Base-by-base conservation (phyloP, 1,140 invertebrate genomes). In the Potamilus streckersoni region DNA sequence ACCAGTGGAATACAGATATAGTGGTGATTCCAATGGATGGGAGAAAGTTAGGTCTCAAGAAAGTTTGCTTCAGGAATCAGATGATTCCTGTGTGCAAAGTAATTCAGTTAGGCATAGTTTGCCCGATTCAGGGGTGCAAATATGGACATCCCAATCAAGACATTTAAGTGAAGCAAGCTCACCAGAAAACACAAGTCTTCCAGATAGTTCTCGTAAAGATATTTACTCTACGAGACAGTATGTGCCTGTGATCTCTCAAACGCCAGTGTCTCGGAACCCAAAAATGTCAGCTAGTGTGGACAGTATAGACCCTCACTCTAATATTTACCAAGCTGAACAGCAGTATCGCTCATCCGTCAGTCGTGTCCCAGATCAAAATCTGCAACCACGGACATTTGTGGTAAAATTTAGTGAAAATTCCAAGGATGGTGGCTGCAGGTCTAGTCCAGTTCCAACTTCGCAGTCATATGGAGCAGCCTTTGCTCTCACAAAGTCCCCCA, bases 381-480 rank as follows among this genome's bases (percentile, higher is more conserved):
- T 80, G 67, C 78, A 80, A 66, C 77, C 73, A 23, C 70, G 82
- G 23, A 81, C 82, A 15, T 83, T 83, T 80, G 81, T 81, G 69
- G 78, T 83, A 58, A 83, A 80, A 78, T 81, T 83, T 16, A 75
- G 75, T 20, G 78, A 78, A 56, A 71, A 62, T 13, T 68, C 61
- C 20, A 69, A 74, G 69, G 80, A 82, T 31, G 72, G 79, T 16
- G 79, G 79, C 27, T 72, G 49, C 56, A 73, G 65, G 55, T 71
- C 75, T 20, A 76, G 60, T 71, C 19, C 69, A 23, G 58, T 8
- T 23, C 73, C 71, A 2, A 15, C 76, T 15, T 58, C 67, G 15
- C 38, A 79, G 67, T 72, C 78, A 71, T 87, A 82, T 71, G 86
- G 86, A 12, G 82, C 83, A 63, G 82, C 86, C 19, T 85, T 85